Percentiles rank a stretch among this genome's conserved stretches.
These are phyloP conservation scores for Myrmophylax atrothorax DNA, from an alignment of 2,113 vertebrate genomes.

Conservation along the genomic window DNA sequence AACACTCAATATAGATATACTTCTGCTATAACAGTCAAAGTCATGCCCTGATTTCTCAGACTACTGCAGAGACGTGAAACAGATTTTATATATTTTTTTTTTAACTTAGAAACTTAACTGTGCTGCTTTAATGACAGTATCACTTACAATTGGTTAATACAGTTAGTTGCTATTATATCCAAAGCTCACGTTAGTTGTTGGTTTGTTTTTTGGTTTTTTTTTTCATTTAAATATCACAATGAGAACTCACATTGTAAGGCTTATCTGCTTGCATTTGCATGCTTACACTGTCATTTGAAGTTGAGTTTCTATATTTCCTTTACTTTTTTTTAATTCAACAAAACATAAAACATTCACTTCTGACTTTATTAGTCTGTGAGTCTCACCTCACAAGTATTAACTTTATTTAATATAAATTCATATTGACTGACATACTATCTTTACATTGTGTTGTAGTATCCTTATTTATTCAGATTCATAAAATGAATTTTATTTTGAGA, in stretches of 20 bases:
- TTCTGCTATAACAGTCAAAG: background rate
- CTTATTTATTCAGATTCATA: background rate
- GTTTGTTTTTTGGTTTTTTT: background rate
- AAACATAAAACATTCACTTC: background rate
- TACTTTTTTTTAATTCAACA: background rate
- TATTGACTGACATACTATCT: background rate
- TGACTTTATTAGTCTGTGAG: background rate
- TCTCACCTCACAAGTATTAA: background rate
- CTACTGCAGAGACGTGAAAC: background rate
- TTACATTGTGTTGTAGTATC: background rate
- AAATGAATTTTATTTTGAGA: background rate
- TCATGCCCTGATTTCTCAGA: background rate
- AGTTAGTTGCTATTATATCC: background rate
- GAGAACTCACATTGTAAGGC: background rate
- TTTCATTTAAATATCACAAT: background rate
- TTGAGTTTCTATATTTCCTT: background rate
- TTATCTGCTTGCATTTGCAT: background rate
- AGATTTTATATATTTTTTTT: background rate
- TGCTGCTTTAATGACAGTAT: background rate
- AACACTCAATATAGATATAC: background rate
- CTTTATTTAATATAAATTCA: background rate
- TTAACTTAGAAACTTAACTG: background rate
- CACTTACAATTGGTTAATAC: background rate
- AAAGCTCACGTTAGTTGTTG: background rate
- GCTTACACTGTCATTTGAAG: background rate